A percentile compares a stretch with the other conserved stretches of the same genome.
Conservation (phyloP, 2,113 vertebrate genomes). For the Rhipidura dahli region DNA sequence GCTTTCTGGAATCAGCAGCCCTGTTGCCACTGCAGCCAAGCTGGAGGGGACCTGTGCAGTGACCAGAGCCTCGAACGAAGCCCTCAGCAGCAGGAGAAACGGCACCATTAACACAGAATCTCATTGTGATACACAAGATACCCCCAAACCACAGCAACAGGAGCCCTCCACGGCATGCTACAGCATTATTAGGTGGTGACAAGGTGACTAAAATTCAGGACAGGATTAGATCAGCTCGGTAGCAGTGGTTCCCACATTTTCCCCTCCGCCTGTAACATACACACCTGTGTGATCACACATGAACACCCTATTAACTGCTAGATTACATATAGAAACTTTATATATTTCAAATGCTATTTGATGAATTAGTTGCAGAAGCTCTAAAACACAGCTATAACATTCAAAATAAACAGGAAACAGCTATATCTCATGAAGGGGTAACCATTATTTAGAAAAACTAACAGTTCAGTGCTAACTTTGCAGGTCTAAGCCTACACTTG, state of each 20-base stretch:
- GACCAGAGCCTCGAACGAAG: neutral
- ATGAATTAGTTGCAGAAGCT: neutral
- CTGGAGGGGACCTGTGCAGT: neutral
- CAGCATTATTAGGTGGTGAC: neutral
- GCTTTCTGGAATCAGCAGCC: neutral
- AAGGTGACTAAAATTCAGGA: neutral
- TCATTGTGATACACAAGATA: neutral
- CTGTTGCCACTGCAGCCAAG: neutral
- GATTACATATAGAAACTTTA: neutral
- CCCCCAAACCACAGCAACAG: neutral
- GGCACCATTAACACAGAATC: neutral
- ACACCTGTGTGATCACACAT: rapidly evolving
- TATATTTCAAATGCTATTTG: neutral
- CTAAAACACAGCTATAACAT: neutral
- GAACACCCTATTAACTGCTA: neutral
- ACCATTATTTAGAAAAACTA: neutral
- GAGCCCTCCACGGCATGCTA: neutral
- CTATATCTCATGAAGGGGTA: neutral
- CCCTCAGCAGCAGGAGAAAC: neutral
- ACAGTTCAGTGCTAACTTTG: neutral
- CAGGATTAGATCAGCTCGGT: neutral
- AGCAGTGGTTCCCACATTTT: neutral
- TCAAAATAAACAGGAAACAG: neutral
- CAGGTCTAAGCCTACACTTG: neutral
- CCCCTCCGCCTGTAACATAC: neutral